phyloP scores from a whole-genome alignment of 1,140 invertebrate species.

The Hycleus cichorii region DNA sequence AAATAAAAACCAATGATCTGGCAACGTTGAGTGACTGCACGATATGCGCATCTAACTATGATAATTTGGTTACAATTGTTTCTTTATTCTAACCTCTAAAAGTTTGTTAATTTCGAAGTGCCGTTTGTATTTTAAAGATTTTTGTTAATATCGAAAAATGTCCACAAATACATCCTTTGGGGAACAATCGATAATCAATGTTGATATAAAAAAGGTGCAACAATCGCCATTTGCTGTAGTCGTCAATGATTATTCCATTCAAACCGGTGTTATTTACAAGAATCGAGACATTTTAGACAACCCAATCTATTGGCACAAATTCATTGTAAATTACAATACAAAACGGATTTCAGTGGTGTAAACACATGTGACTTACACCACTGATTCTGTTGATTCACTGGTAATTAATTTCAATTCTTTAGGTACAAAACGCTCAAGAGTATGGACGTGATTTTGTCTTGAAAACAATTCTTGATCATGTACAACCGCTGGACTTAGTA shows the following conservation, averaged over 20 bases:
- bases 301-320: conserved; percentile 30
- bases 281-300: conserved; percentile 22
- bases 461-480: conserved; percentile 42
- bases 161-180: neutral
- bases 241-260: conserved; percentile 20
- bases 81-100: too few relatives aligned
- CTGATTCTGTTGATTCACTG: neutral
- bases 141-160: neutral
- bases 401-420: conserved; percentile 10
- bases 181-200: conserved; percentile 2
- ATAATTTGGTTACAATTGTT: too few relatives aligned
- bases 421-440: conserved; percentile 36
- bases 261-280: conserved; percentile 23
- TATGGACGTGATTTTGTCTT: conserved; percentile 43
- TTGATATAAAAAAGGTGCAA: conserved; percentile 2
- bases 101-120: too few relatives aligned
- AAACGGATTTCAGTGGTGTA: neutral
- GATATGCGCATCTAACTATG: too few relatives aligned
- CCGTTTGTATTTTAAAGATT: too few relatives aligned
- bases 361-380: too few relatives aligned
- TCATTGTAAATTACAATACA: conserved; percentile 26
- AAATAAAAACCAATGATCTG: too few relatives aligned
- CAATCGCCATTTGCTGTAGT: conserved; percentile 11
- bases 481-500: conserved; percentile 46
- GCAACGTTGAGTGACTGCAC: too few relatives aligned